Conservation (phyloP, 2,888 invertebrate genomes). For the Disparrhopalites patrizii region DNA sequence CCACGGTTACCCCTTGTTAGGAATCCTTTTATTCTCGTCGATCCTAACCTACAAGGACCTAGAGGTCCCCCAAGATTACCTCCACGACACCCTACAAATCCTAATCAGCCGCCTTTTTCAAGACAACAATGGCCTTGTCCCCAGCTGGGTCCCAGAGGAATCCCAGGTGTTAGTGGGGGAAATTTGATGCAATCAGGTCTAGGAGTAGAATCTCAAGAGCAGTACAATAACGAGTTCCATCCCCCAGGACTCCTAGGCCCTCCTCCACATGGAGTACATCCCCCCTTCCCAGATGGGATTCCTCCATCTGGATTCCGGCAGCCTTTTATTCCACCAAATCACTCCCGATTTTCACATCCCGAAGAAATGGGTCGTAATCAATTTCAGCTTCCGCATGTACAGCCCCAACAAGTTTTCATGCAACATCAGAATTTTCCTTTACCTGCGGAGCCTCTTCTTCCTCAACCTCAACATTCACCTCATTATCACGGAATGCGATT, state of each 20-base stretch:
- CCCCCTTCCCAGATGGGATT: background rate
- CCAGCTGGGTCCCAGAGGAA: background rate
- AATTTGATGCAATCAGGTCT: background rate
- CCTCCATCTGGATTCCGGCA: background rate
- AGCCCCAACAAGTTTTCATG: background rate
- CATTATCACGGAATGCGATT: background rate
- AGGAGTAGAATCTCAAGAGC: background rate
- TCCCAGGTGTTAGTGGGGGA: background rate
- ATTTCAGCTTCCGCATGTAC: background rate
- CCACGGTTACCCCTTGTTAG: background rate
- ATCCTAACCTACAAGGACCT: background rate
- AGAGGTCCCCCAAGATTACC: background rate
- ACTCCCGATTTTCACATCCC: slow-evolving; percentile 16
- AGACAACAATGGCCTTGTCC: background rate
- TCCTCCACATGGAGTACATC: background rate
- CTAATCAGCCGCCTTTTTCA: background rate
- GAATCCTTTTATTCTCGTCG: background rate
- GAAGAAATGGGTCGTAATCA: slow-evolving; percentile 3
- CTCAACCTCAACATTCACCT: background rate
- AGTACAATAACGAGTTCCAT: background rate
- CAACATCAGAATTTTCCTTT: slow-evolving; percentile 3
- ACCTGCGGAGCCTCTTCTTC: background rate
- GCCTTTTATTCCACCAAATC: slow-evolving; percentile 13
- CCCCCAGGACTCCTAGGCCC: background rate
- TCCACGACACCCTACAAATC: background rate